These are phyloP conservation scores for Cataglyphis hispanica DNA, from an alignment of 1,140 invertebrate genomes.

Conservation along the genomic window DNA sequence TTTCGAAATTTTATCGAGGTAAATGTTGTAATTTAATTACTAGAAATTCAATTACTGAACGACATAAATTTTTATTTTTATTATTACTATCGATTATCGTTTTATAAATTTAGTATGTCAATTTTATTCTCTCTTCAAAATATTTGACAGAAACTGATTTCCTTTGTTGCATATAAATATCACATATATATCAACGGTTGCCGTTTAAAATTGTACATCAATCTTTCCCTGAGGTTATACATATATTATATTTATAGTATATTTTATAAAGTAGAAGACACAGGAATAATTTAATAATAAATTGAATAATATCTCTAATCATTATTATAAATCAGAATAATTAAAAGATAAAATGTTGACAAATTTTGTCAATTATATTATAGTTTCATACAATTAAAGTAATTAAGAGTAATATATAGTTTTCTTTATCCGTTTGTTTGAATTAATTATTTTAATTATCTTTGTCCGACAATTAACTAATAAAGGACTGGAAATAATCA, in stretches of 20 bases:
- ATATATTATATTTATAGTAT: not conserved
- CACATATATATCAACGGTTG: not conserved
- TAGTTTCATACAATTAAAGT: not conserved
- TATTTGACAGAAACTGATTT: conserved; percentile 17
- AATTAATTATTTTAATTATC: not conserved
- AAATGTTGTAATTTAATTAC: not conserved
- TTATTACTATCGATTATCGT: not conserved
- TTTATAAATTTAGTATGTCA: conserved; percentile 34
- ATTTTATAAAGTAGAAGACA: not conserved
- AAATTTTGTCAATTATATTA: not conserved
- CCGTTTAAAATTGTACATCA: not conserved
- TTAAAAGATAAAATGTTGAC: not conserved
- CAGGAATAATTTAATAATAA: not conserved
- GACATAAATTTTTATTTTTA: not conserved
- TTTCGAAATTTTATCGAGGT: conserved; percentile 1
- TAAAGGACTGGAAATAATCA: not conserved
- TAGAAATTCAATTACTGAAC: not conserved
- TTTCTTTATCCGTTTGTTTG: not conserved
- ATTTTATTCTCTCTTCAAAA: not conserved
- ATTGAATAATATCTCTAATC: conserved; percentile 1
- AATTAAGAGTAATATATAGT: not conserved
- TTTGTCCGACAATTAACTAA: not conserved
- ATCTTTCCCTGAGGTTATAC: not conserved
- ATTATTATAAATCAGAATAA: conserved; percentile 10
- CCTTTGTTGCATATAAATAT: conserved; percentile 1